Evolutionary conservation across 2,888 invertebrate genomes (phyloP).

Genomic region (Coelinius sp.): DNA sequence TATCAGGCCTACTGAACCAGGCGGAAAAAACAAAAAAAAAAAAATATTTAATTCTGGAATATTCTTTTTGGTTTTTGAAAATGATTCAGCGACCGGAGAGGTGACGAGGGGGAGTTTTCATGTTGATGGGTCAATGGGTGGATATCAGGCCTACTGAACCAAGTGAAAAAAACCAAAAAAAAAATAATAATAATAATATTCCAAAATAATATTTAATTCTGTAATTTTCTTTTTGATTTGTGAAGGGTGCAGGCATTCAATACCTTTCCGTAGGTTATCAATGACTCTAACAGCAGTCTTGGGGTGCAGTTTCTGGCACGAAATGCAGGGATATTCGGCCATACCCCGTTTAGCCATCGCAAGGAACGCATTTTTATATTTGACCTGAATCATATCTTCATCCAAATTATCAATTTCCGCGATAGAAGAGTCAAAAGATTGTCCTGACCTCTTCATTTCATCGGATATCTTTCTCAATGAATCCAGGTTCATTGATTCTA

Average conservation of each 20-base stretch:
- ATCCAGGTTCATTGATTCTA: background rate
- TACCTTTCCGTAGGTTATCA: background rate
- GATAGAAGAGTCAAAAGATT: background rate
- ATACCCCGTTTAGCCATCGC: background rate
- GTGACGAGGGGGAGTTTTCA: too few relatives aligned
- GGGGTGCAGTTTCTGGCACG: background rate
- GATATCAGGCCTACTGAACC: too few relatives aligned
- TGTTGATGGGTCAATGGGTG: too few relatives aligned
- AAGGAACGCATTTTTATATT: background rate
- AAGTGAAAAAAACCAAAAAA: too few relatives aligned
- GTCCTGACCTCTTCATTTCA: background rate
- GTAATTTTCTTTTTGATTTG: too few relatives aligned
- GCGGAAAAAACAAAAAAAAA: too few relatives aligned
- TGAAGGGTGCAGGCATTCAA: background rate
- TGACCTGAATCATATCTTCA: background rate
- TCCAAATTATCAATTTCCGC: background rate
- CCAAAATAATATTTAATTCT: too few relatives aligned
- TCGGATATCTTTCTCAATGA: background rate
- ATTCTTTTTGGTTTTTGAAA: too few relatives aligned
- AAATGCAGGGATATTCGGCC: background rate
- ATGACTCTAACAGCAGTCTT: background rate
- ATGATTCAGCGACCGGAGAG: too few relatives aligned
- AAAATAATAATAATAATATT: too few relatives aligned
- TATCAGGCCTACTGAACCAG: too few relatives aligned
- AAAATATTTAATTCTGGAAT: too few relatives aligned